phyloP scores from a whole-genome alignment of 1,140 invertebrate species.

The Nixonia krombeini region DNA sequence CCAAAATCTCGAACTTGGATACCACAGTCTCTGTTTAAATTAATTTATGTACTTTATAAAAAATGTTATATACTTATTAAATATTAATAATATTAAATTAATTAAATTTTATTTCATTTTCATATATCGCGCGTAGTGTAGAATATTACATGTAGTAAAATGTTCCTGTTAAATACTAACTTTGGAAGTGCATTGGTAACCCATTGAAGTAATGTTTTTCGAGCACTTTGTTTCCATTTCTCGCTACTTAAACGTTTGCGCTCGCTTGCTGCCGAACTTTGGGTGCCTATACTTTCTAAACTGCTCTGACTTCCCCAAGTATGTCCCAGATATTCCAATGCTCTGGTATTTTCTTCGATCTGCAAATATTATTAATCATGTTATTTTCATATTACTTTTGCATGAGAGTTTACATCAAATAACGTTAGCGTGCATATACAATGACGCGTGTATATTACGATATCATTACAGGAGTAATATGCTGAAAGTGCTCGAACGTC shows the following conservation, averaged over 20 bases:
- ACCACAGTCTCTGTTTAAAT: slow-evolving; percentile 80
- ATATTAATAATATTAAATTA: too few relatives aligned
- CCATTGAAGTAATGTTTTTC: slow-evolving; percentile 94
- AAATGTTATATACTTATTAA: slow-evolving; percentile 4
- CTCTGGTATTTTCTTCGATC: slow-evolving; percentile 96
- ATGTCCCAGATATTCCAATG: slow-evolving; percentile 88
- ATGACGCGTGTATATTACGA: slow-evolving; percentile 1
- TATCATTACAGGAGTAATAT: background rate
- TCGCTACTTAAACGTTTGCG: slow-evolving; percentile 71
- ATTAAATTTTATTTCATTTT: too few relatives aligned
- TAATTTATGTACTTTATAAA: slow-evolving; percentile 1
- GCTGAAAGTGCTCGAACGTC: too few relatives aligned
- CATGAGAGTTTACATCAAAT: background rate
- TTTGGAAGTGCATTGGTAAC: slow-evolving; percentile 93
- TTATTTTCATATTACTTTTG: slow-evolving; percentile 2
- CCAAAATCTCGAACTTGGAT: slow-evolving; percentile 96
- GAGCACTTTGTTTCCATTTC: slow-evolving; percentile 88
- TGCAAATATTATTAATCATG: slow-evolving; percentile 63
- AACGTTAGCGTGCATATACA: slow-evolving; percentile 16
- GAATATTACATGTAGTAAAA: too few relatives aligned
- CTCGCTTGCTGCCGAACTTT: slow-evolving; percentile 75
- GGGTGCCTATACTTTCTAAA: slow-evolving; percentile 80
- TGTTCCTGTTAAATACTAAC: slow-evolving; percentile 75
- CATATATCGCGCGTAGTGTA: too few relatives aligned
- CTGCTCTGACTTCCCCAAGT: slow-evolving; percentile 86